Evolutionary conservation across 2,888 invertebrate species (phyloP).

Genomic region (Orthosia gothica): DNA sequence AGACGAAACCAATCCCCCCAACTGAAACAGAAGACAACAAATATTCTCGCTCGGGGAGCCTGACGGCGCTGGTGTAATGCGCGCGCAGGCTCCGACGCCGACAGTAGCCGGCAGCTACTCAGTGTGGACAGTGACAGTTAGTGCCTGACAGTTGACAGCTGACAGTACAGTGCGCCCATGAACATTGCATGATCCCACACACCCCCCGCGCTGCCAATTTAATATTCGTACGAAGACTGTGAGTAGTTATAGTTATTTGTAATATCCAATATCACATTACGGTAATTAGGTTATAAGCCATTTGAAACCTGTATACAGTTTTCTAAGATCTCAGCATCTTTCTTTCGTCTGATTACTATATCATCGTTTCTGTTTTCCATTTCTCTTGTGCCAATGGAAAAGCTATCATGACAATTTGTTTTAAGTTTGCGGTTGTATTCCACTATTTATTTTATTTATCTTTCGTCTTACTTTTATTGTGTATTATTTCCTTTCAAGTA

Average conservation of each 20-base stretch:
- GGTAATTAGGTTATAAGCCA: slow-evolving; percentile 74
- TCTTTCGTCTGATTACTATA: slow-evolving; percentile 74
- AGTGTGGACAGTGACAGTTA: slow-evolving; percentile 66
- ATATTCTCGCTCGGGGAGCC: slow-evolving; percentile 84
- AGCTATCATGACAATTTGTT: slow-evolving; percentile 85
- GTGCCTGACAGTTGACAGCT: slow-evolving; percentile 69
- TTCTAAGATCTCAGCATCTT: slow-evolving; percentile 89
- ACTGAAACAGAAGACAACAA: slow-evolving; percentile 78
- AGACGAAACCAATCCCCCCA: slow-evolving; percentile 77
- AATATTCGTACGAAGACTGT: slow-evolving; percentile 82
- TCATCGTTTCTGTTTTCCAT: slow-evolving; percentile 73
- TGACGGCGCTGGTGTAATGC: slow-evolving; percentile 85
- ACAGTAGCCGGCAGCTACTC: slow-evolving; percentile 61
- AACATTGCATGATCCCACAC: slow-evolving; percentile 32
- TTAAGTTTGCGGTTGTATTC: slow-evolving; percentile 75
- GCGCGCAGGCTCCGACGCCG: slow-evolving; percentile 6
- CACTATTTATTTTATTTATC: slow-evolving; percentile 81
- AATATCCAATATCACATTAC: slow-evolving; percentile 77
- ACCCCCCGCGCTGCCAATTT: slow-evolving; percentile 73
- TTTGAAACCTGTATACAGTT: slow-evolving; percentile 86
- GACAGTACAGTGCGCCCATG: slow-evolving; percentile 56
- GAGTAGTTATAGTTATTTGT: slow-evolving; percentile 80
- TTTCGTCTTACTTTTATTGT: slow-evolving; percentile 65
- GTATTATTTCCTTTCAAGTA: slow-evolving; percentile 61
- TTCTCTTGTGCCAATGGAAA: slow-evolving; percentile 88